Conservation (phyloP, 2,113 vertebrate genomes). For the Bubalus kerabau region DNA sequence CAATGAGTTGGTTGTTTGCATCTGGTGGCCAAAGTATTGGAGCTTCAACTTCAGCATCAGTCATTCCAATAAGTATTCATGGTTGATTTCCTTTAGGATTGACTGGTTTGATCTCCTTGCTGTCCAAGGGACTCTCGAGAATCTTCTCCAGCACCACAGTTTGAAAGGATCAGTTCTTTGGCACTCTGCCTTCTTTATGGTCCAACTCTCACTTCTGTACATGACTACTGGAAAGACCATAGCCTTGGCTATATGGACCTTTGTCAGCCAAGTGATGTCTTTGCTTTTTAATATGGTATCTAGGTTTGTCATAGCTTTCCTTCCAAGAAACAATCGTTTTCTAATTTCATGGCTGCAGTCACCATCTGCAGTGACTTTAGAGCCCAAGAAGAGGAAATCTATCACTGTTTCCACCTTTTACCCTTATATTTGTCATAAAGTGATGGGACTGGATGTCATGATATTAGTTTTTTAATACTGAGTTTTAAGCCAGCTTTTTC, state of each 20-base stretch:
- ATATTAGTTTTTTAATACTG: neutral
- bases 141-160: neutral
- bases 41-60: neutral
- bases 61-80: neutral
- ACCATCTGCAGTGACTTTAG: neutral
- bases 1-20: neutral
- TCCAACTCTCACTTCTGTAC: neutral
- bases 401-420: neutral
- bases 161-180: neutral
- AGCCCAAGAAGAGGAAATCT: neutral
- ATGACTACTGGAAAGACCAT: neutral
- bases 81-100: neutral
- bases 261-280: neutral
- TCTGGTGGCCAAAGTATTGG: neutral
- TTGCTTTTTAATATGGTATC: neutral
- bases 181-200: neutral
- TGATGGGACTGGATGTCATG: neutral
- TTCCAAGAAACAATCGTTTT: neutral
- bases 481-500: neutral
- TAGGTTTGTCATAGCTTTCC: neutral
- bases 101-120: neutral
- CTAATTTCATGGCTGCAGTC: neutral
- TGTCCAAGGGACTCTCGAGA: neutral
- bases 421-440: neutral
- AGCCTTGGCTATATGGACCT: neutral